These are phyloP conservation scores for Genyomyrus donnyi DNA, from an alignment of 2,113 vertebrate genomes.

Conservation along the genomic window DNA sequence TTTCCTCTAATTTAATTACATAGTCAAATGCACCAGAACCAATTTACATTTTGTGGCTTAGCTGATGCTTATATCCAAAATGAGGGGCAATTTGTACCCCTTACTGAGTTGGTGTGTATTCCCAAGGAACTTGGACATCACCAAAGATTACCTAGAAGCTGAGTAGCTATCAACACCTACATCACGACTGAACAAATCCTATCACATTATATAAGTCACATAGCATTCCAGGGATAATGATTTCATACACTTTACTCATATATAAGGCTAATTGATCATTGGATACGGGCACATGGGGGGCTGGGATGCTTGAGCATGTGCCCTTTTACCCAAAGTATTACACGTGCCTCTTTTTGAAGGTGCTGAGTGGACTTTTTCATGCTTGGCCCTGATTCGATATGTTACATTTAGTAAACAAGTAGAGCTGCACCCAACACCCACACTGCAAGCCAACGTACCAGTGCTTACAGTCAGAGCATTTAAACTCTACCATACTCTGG, in stretches of 20 bases:
- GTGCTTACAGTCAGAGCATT: not conserved
- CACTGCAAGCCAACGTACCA: not conserved
- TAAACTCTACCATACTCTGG: not conserved
- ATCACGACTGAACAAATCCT: not conserved
- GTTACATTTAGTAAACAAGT: not conserved
- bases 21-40: not conserved
- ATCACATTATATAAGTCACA: not conserved
- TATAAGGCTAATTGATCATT: not conserved
- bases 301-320: not conserved
- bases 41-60: conserved; percentile 2
- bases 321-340: not conserved
- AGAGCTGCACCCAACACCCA: not conserved
- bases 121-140: not conserved
- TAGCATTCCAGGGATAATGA: not conserved
- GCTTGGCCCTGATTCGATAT: not conserved
- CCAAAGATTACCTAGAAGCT: not conserved
- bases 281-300: not conserved
- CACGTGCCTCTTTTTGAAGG: not conserved
- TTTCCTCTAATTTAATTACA: not conserved
- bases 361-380: too few relatives aligned
- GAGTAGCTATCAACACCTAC: not conserved
- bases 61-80: not conserved
- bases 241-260: not conserved
- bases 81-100: not conserved
- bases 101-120: not conserved